Evolutionary conservation across 2,797 vertebrate genomes (phyloP).

Genomic region (Hirundo rustica): DNA sequence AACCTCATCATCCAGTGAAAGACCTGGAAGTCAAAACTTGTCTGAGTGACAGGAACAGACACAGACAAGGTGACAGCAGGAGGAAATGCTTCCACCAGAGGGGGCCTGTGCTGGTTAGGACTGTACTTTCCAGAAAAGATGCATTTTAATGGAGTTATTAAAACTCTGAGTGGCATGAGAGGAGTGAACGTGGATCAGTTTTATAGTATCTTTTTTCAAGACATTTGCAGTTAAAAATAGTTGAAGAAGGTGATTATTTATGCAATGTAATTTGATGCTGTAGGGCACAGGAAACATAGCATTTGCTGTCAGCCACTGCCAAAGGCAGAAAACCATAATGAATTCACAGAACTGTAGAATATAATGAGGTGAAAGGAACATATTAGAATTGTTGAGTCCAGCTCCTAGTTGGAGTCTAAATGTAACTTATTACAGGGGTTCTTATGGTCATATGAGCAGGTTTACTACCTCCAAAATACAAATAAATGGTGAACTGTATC

Average conservation of each 20-base stretch:
- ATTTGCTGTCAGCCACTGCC: not conserved
- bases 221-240: not conserved
- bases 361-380: not conserved
- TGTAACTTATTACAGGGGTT: not conserved
- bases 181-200: not conserved
- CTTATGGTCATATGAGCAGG: not conserved
- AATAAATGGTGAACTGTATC: not conserved
- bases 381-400: not conserved
- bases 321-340: not conserved
- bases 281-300: fast-evolving
- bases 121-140: not conserved
- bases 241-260: not conserved
- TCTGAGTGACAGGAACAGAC: not conserved
- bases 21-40: conserved; percentile 4
- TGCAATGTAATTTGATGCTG: not conserved
- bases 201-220: not conserved
- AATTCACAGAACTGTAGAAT: not conserved
- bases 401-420: not conserved
- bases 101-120: not conserved
- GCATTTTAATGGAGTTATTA: not conserved
- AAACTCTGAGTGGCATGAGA: not conserved
- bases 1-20: not conserved
- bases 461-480: not conserved
- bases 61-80: not conserved
- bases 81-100: not conserved